Base-by-base conservation (phyloP, 2,797 vertebrate genomes). In the Rachycentron canadum region DNA sequence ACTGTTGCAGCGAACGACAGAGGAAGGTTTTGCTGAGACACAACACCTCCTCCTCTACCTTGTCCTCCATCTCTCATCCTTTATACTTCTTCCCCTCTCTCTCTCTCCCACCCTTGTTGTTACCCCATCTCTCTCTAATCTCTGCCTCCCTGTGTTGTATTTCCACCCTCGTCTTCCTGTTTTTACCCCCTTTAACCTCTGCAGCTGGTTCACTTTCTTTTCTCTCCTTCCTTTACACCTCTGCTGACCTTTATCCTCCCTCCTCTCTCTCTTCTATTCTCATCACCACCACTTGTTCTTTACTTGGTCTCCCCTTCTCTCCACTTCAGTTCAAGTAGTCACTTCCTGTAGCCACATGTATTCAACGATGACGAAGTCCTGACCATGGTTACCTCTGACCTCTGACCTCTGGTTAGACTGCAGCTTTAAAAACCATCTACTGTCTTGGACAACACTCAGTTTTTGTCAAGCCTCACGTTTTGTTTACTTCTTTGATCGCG, bases 141-240 rank as follows among this genome's bases (percentile, higher is more conserved):
- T 26, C 62, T 55, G 14, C 71, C 30, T 34, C 73, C n/a, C 57
- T 21, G 30, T 43, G 53, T 60, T 47, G 60, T 69, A 76, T 79
- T 77, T 82, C 71, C 77, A 63, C 55, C 60, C 73, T 59, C 0
- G 5, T 57, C 74, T 81, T 81, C 81, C 84, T 86, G 84, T 83
- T 88, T 82, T 87, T 86, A 69, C 75, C 79, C 81, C 74, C 81
- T 81, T 79, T 65, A 55, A 62, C 81, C 81, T 55, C 53, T 41
- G 14, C 5, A 16, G 65, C 78, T 17, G 50, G 62, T 57, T 77
- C 74, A 45, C 77, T 81, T 66, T 72, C 72, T 61, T 58, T 40
- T 28, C 55, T 23, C 41, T 58, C 58, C 53, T 76, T 81, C 70
- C 79, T 65, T 64, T 55, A 36, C 32, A 58, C 34, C 34, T 11